Conservation (phyloP, 2,797 vertebrate genomes). For the Malacoraja senta region DNA sequence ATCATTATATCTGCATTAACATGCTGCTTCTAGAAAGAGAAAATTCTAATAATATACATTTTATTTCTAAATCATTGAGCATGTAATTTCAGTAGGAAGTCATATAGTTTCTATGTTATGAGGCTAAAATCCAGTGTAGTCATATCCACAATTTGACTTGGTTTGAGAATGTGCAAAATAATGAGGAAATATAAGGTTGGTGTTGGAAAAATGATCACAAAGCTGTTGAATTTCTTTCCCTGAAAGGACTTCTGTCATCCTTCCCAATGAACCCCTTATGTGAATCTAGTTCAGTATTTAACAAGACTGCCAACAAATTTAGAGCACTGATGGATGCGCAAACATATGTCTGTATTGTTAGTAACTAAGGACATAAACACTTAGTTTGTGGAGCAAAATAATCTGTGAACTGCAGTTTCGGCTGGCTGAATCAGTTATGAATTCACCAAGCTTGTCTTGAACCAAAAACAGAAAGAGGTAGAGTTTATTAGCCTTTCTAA, state of each 20-base stretch:
- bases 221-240: too few relatives aligned
- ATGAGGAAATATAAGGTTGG: background rate
- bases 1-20: too few relatives aligned
- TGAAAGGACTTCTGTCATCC: background rate
- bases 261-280: background rate
- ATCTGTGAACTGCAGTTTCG: background rate
- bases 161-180: slow-evolving; percentile 1
- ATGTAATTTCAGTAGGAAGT: background rate
- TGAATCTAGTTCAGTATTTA: background rate
- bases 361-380: background rate
- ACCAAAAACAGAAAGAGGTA: background rate
- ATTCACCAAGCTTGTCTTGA: background rate
- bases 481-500: background rate
- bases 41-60: background rate
- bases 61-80: background rate
- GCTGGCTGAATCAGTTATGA: background rate
- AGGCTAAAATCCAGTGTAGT: background rate
- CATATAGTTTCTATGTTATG: background rate
- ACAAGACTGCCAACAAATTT: too few relatives aligned
- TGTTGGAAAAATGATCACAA: background rate
- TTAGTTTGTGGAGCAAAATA: background rate
- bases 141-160: background rate
- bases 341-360: background rate
- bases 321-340: background rate
- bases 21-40: too few relatives aligned